phyloP scores from a whole-genome alignment of 2,797 vertebrate genomes.

The Falco concolor region DNA sequence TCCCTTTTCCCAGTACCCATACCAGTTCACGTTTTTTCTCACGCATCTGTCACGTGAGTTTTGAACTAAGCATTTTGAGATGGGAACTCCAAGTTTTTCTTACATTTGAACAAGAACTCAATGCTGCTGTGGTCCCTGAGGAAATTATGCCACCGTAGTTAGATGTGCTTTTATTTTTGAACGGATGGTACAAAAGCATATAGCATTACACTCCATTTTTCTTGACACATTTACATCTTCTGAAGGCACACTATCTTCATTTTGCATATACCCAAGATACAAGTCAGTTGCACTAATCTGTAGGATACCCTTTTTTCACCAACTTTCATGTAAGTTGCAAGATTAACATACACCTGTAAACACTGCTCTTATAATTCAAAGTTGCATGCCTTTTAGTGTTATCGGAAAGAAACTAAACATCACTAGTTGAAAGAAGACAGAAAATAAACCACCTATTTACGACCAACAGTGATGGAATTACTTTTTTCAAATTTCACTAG shows the following conservation, averaged over 20 bases:
- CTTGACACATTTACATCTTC: neutral
- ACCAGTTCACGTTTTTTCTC: neutral
- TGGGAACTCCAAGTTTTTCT: neutral
- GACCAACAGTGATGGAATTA: neutral
- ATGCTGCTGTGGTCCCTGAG: neutral
- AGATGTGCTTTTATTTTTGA: neutral
- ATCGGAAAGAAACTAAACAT: neutral
- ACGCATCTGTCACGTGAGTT: neutral
- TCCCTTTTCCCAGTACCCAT: neutral
- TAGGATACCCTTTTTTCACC: neutral
- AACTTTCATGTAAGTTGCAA: neutral
- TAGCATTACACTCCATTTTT: neutral
- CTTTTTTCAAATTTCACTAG: neutral
- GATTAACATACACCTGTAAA: neutral
- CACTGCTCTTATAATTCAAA: neutral
- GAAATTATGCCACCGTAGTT: neutral
- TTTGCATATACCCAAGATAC: neutral
- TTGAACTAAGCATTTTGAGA: neutral
- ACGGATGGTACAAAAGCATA: neutral
- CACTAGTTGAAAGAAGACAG: neutral
- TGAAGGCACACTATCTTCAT: neutral
- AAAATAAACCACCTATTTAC: neutral
- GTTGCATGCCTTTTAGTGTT: neutral
- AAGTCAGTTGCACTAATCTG: neutral
- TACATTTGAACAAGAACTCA: neutral